Conservation (phyloP, 2,797 vertebrate species). For the Scomberomorus guttatus region DNA sequence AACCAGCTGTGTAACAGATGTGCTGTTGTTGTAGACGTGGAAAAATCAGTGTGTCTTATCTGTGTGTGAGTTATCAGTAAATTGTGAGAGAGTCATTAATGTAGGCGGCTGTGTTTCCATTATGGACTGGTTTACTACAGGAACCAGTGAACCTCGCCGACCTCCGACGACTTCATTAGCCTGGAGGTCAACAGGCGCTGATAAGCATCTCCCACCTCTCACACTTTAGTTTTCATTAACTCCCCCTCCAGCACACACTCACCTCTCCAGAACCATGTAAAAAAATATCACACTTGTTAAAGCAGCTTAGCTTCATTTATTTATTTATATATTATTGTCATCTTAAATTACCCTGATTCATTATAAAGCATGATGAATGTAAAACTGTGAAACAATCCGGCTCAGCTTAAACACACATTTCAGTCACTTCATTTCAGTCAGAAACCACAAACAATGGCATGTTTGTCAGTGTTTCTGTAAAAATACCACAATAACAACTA, state of each 20-base stretch:
- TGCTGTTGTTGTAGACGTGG: constrained; percentile 33
- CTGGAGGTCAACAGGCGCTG: constrained; percentile 56
- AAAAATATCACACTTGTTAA: background rate
- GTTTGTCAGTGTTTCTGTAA: too few species aligned
- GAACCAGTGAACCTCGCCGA: constrained; percentile 37
- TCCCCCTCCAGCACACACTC: background rate
- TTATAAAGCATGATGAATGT: background rate
- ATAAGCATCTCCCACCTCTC: constrained; percentile 71
- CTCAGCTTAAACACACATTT: background rate
- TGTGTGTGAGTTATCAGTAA: constrained; percentile 2
- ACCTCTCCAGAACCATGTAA: background rate
- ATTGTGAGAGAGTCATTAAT: constrained; percentile 39
- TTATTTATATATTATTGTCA: background rate
- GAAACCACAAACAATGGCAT: background rate
- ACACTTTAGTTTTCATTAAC: constrained; percentile 54
- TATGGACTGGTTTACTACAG: constrained; percentile 40
- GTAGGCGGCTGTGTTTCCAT: constrained; percentile 65
- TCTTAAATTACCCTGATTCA: background rate
- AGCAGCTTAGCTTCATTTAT: background rate
- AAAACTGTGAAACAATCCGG: too few species aligned
- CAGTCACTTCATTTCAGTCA: background rate
- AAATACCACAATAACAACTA: too few species aligned
- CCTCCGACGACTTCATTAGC: constrained; percentile 32
- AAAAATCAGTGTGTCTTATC: constrained; percentile 68
- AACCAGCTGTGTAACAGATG: background rate